These are phyloP conservation scores for Taenioides sp. DNA, from an alignment of 2,797 vertebrate species.

Conservation along the genomic window DNA sequence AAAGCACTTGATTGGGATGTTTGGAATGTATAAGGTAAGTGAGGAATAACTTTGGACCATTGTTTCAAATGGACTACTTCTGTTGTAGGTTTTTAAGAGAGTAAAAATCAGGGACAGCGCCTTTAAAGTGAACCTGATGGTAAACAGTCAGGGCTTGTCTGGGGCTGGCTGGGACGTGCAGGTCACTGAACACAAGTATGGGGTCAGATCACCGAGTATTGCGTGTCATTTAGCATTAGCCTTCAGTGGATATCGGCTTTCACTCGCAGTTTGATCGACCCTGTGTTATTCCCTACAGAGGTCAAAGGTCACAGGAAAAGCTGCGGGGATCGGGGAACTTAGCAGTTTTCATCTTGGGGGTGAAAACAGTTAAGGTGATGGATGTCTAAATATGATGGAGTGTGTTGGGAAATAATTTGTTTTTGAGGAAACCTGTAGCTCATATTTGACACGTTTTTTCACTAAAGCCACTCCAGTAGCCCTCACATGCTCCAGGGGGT, in stretches of 20 bases:
- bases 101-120: too few species aligned
- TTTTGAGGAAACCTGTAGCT: background rate
- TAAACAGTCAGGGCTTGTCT: slow-evolving; percentile 5
- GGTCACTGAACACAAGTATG: background rate
- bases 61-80: too few species aligned
- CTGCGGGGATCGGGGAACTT: slow-evolving; percentile 9
- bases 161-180: slow-evolving; percentile 10
- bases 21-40: too few species aligned
- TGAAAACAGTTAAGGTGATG: background rate
- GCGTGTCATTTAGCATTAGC: slow-evolving; percentile 22
- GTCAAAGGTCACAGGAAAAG: slow-evolving; percentile 22
- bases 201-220: slow-evolving; percentile 41
- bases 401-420: background rate
- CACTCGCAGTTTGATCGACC: slow-evolving; percentile 33
- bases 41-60: too few species aligned
- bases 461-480: background rate
- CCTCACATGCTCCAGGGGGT: background rate
- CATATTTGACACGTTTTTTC: background rate
- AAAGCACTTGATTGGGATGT: too few species aligned
- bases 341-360: background rate
- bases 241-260: slow-evolving; percentile 31
- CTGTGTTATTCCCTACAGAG: slow-evolving; percentile 27
- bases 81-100: too few species aligned
- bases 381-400: background rate
- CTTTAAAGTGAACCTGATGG: background rate